phyloP scores from a whole-genome alignment of 2,797 vertebrate genomes.

The Hydrocynus forskahlii region DNA sequence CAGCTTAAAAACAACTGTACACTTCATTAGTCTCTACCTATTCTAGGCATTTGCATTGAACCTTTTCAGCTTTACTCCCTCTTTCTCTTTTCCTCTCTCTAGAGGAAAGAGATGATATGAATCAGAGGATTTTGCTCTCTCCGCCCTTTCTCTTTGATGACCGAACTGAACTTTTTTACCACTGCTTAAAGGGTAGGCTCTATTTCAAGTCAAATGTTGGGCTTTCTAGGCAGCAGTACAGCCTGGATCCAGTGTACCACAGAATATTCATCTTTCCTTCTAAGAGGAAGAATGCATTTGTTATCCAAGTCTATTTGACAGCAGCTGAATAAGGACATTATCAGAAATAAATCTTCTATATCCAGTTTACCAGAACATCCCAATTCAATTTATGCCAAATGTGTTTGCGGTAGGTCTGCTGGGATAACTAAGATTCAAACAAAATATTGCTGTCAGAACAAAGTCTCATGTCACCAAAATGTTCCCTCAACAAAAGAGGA shows the following conservation, averaged over 20 bases:
- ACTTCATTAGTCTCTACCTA: conserved; percentile 36
- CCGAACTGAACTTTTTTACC: conserved; percentile 16
- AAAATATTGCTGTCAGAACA: too few relatives aligned
- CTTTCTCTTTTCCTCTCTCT: not conserved
- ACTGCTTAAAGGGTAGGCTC: not conserved
- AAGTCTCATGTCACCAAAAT: too few relatives aligned
- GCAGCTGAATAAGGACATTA: not conserved
- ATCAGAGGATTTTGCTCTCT: conserved; percentile 9
- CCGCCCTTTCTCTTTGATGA: conserved; percentile 12
- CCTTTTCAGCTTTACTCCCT: not conserved
- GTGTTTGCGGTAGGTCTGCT: not conserved
- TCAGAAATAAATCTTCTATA: not conserved
- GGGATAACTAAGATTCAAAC: not conserved
- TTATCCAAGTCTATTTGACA: conserved; percentile 1
- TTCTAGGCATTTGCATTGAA: conserved; percentile 17
- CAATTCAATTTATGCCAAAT: not conserved
- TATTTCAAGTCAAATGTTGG: conserved; percentile 4
- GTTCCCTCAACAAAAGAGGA: too few relatives aligned
- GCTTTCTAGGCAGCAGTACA: not conserved
- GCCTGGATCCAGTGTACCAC: conserved; percentile 4
- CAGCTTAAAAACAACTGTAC: conserved; percentile 18
- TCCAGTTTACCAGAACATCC: not conserved
- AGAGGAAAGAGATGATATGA: conserved; percentile 4
- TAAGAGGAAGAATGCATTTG: not conserved
- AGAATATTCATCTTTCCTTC: not conserved